A percentile compares a stretch with the other conserved stretches of the same genome.
These are phyloP conservation scores for Cynoglossus semilaevis DNA, from an alignment of 2,113 vertebrate genomes.

Conservation along the genomic window DNA sequence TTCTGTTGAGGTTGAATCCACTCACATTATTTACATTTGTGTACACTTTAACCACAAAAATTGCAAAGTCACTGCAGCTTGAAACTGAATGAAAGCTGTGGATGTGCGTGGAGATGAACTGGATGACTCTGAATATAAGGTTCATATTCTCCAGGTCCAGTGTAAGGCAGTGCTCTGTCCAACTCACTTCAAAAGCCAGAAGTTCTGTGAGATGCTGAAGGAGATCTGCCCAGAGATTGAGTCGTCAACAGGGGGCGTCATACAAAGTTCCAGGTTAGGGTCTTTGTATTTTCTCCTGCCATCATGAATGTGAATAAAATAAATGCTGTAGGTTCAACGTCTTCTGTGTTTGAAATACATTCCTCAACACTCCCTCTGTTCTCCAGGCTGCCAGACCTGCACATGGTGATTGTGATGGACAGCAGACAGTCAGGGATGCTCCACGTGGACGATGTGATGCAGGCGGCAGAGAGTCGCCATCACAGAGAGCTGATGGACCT, in stretches of 20 bases:
- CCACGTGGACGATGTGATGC: neutral
- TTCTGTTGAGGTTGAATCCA: neutral
- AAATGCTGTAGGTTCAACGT: no score
- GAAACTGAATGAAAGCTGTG: neutral
- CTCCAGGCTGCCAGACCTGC: conserved; percentile 85
- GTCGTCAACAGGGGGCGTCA: conserved; percentile 64
- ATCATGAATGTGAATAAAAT: neutral
- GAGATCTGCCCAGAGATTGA: conserved; percentile 86
- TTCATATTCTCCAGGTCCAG: conserved; percentile 81
- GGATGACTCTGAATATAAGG: neutral
- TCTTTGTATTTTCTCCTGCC: neutral
- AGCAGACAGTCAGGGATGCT: conserved; percentile 82
- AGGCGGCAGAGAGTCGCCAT: conserved; percentile 51
- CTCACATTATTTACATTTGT: neutral
- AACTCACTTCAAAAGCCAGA: conserved; percentile 85
- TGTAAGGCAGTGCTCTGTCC: conserved; percentile 91
- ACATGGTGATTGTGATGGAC: conserved; percentile 80
- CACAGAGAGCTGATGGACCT: conserved; percentile 72
- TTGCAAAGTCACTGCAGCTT: neutral
- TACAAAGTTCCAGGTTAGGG: conserved; percentile 84
- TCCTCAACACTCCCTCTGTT: no score
- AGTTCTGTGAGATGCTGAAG: conserved; percentile 86
- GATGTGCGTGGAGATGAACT: neutral
- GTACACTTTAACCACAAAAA: no score
- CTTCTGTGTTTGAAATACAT: no score